Evolutionary conservation across 2,888 invertebrate genomes (phyloP).

Genomic region (Blastobasis lacticolella): DNA sequence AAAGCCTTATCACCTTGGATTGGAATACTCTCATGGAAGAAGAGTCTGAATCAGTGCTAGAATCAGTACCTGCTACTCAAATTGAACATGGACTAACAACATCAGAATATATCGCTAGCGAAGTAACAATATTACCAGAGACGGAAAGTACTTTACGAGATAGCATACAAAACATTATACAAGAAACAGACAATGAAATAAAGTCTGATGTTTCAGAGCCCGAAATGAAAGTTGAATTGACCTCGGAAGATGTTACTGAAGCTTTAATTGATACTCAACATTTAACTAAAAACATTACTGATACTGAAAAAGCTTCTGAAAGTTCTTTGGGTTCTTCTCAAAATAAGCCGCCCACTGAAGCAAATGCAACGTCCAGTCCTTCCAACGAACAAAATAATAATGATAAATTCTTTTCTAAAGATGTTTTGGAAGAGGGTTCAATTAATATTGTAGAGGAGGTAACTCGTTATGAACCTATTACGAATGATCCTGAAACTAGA

Average conservation of each 20-base stretch:
- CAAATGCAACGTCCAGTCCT: background rate
- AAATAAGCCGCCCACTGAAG: too few species aligned
- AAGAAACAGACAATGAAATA: background rate
- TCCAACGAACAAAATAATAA: conserved; percentile 59
- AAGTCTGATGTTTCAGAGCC: background rate
- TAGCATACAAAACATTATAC: background rate
- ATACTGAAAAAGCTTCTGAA: background rate
- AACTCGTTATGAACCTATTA: conserved; percentile 39
- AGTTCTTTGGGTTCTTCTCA: too few species aligned
- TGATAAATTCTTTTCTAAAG: conserved; percentile 43
- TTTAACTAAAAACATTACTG: background rate
- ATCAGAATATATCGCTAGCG: conserved; percentile 44
- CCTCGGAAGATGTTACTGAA: background rate
- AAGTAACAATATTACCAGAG: conserved; percentile 56
- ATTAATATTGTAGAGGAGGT: conserved; percentile 47
- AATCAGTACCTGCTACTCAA: conserved; percentile 31
- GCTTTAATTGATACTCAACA: background rate
- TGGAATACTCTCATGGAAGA: conserved; percentile 62
- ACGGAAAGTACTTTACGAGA: conserved; percentile 16
- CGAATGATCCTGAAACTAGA: conserved; percentile 48
- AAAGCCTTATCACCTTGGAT: conserved; percentile 40
- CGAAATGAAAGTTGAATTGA: background rate
- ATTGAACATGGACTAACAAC: conserved; percentile 19
- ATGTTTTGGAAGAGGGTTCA: conserved; percentile 35
- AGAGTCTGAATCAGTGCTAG: conserved; percentile 41